These are phyloP conservation scores for Pholis gunnellus DNA, from an alignment of 2,113 vertebrate species.

Conservation along the genomic window DNA sequence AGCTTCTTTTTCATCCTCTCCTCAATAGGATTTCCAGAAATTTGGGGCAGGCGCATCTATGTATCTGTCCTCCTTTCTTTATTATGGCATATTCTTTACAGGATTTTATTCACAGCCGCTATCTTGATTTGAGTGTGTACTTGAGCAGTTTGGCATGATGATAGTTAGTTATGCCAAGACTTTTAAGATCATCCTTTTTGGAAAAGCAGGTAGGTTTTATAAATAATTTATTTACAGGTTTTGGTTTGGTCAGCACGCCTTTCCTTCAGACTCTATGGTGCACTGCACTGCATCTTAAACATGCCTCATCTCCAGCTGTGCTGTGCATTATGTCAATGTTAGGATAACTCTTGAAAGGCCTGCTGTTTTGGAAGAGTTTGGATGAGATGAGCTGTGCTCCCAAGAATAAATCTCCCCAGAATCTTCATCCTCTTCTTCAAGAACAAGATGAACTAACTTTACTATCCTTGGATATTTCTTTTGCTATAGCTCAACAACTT, in stretches of 20 bases:
- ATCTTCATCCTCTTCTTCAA: background rate
- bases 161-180: background rate
- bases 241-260: slow-evolving; percentile 1
- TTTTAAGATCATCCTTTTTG: slow-evolving; percentile 1
- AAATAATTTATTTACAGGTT: background rate
- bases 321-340: slow-evolving; percentile 9
- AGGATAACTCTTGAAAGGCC: background rate
- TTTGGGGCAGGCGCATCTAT: slow-evolving; percentile 20
- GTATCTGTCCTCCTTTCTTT: slow-evolving; percentile 20
- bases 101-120: slow-evolving; percentile 5
- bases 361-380: slow-evolving; percentile 15
- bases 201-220: background rate
- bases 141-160: background rate
- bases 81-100: background rate
- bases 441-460: background rate
- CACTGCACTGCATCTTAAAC: background rate
- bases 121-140: background rate
- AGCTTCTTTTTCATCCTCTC: slow-evolving; percentile 33
- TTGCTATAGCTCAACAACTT: background rate
- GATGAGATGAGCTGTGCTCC: background rate
- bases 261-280: background rate
- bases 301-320: background rate
- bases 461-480: background rate
- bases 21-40: slow-evolving; percentile 39
- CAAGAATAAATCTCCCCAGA: background rate